phyloP scores from a whole-genome alignment of 2,888 invertebrate genomes.

The Hymenopus coronatus region DNA sequence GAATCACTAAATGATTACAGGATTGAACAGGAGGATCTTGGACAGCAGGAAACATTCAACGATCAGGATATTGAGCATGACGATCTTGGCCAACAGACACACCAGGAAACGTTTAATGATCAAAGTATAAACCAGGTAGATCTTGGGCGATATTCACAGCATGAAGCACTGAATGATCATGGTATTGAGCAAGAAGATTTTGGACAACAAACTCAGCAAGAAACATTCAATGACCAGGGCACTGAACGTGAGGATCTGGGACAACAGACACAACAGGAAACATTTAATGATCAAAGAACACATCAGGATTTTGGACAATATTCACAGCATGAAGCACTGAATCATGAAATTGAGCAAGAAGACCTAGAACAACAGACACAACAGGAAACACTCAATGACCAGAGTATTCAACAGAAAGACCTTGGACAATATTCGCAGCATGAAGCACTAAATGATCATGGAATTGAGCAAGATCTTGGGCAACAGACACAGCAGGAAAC shows the following conservation, averaged over 20 bases:
- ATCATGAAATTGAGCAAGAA: conserved; percentile 30
- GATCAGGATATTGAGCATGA: conserved; percentile 36
- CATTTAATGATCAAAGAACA: background rate
- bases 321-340: conserved; percentile 34
- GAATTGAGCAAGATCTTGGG: conserved; percentile 27
- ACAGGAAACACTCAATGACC: conserved; percentile 37
- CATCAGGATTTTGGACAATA: conserved; percentile 33
- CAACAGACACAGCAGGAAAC: conserved; percentile 37
- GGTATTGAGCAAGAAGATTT: too few species aligned
- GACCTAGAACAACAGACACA: conserved; percentile 39
- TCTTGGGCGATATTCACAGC: conserved; percentile 38
- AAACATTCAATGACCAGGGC: background rate
- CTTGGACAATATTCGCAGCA: conserved; percentile 24
- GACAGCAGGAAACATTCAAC: conserved; percentile 41
- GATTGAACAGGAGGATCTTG: conserved; percentile 29
- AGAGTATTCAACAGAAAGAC: conserved; percentile 18
- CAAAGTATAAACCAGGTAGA: conserved; percentile 42
- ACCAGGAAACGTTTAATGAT: conserved; percentile 40
- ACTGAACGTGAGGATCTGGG: background rate
- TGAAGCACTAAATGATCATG: conserved; percentile 13
- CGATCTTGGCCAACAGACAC: conserved; percentile 23
- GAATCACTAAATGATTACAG: conserved; percentile 8
- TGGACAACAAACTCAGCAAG: background rate
- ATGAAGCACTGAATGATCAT: background rate
- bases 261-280: too few species aligned